A percentile compares a stretch with the other conserved stretches of the same genome.
Conservation (phyloP, 1,140 invertebrate genomes). For the Drosophila hydei region DNA sequence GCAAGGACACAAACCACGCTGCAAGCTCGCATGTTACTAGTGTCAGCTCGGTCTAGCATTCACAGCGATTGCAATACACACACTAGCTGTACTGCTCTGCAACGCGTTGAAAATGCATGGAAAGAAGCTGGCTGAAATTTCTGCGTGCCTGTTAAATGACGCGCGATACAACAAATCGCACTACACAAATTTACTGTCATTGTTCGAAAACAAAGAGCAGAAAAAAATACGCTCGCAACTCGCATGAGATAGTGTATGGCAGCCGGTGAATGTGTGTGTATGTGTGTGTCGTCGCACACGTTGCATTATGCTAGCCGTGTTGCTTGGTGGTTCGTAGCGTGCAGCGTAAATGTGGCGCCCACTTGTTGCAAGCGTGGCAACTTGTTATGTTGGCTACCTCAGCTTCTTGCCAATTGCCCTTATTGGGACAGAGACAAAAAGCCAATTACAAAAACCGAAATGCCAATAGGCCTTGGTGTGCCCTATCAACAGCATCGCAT, state of each 20-base stretch:
- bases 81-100: conserved; percentile 37
- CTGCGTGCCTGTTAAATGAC: conserved; percentile 72
- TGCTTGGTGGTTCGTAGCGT: conserved; percentile 25
- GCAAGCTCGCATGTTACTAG: background rate
- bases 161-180: conserved; percentile 80
- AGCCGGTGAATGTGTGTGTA: conserved; percentile 4
- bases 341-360: conserved; percentile 40
- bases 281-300: conserved; percentile 6
- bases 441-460: conserved; percentile 74
- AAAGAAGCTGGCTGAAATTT: conserved; percentile 34
- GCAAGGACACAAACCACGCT: conserved; percentile 23
- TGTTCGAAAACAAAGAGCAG: conserved; percentile 39
- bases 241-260: conserved; percentile 39
- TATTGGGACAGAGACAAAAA: conserved; percentile 50
- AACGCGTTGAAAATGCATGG: conserved; percentile 40
- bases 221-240: conserved; percentile 32
- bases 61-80: background rate
- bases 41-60: conserved; percentile 17
- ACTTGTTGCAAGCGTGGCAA: conserved; percentile 35
- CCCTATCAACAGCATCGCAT: conserved; percentile 65
- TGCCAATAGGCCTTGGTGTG: conserved; percentile 60
- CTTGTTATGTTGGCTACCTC: background rate
- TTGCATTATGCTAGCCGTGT: conserved; percentile 57
- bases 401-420: conserved; percentile 18
- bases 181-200: conserved; percentile 65